These are phyloP conservation scores for Luffia ferchaultella DNA, from an alignment of 2,888 invertebrate genomes.

Conservation along the genomic window DNA sequence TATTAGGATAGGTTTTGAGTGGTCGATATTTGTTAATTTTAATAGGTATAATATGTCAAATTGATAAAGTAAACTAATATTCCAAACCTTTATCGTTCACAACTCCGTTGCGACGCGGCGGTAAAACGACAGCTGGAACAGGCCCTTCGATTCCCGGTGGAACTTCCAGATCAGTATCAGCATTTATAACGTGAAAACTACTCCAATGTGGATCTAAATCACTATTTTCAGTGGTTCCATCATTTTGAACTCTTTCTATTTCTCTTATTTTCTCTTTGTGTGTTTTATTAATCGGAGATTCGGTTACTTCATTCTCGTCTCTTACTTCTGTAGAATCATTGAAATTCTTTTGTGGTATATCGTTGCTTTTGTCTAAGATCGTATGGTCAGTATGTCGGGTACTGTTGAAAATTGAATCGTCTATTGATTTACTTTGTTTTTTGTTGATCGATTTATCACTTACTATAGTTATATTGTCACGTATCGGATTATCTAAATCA, in stretches of 20 bases:
- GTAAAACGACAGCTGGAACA: slow-evolving; percentile 36
- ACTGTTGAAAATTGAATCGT: neutral
- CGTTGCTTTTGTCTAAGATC: neutral
- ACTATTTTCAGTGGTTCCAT: neutral
- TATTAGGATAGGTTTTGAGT: no score
- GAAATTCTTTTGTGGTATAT: neutral
- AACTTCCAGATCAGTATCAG: slow-evolving; percentile 52
- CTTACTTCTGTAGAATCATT: neutral
- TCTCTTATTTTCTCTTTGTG: neutral
- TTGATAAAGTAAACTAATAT: no score
- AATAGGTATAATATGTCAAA: no score
- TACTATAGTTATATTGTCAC: slow-evolving; percentile 28
- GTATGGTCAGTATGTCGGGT: neutral
- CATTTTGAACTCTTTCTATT: neutral
- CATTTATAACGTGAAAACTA: slow-evolving; percentile 47
- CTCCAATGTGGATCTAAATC: neutral
- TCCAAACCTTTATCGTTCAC: neutral
- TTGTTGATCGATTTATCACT: neutral
- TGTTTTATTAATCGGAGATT: neutral
- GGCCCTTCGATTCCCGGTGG: slow-evolving; percentile 55
- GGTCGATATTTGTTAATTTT: no score
- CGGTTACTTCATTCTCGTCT: neutral
- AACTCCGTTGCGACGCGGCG: slow-evolving; percentile 23
- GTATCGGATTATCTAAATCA: slow-evolving; percentile 46
- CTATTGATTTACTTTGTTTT: slow-evolving; percentile 15